Evolutionary conservation across 1,140 invertebrate genomes (phyloP), one percentile per base, ranked within the genome.

Genomic region (Uloborus diversus): DNA sequence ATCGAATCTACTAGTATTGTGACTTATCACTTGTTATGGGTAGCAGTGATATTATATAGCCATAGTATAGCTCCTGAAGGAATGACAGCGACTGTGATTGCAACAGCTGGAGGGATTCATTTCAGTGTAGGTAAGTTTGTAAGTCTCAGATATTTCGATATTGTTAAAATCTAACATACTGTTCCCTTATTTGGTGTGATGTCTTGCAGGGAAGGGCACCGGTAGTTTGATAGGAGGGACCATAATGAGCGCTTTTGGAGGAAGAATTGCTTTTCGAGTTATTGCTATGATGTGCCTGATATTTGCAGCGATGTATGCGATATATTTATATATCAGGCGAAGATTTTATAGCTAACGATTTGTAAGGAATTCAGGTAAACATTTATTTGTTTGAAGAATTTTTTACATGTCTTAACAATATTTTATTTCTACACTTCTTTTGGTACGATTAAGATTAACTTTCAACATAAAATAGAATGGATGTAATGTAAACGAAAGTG

Each of bases 1-100:
- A n/a, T 65, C 0, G 75, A 78, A 32, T 5, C 23, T 3, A 20
- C 17, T 23, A 27, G 23, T 17, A 42, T 66, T n/a, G 0, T 78
- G 1, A 57, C 20, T 1, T 78, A 78, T 53, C 37, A 78, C 49
- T 62, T 78, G 11, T 30, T 78, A 4, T 78, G 75, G 75, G 75
- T 78, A 1, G 75, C 75, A 3, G 75, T 57, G 3, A 37, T 78
- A 0, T 20, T 32, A 9, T 4, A 57, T 17, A 66, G 62, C 14
- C 61, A 78, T 14, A 20, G 32, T 7, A 56, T 78, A 11, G 75
- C 75, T 1, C 62, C 64, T 9, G 62, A 66, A 66, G 75, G 75
- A 27, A 3, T 78, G 13, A 66, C 33, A 32, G 47, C 75, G 0
- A 66, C 62, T 13, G 51, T 68, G 17, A 66, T 66, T 59, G 17